phyloP scores from a whole-genome alignment of 2,797 vertebrate species.

The Crax fasciolata region DNA sequence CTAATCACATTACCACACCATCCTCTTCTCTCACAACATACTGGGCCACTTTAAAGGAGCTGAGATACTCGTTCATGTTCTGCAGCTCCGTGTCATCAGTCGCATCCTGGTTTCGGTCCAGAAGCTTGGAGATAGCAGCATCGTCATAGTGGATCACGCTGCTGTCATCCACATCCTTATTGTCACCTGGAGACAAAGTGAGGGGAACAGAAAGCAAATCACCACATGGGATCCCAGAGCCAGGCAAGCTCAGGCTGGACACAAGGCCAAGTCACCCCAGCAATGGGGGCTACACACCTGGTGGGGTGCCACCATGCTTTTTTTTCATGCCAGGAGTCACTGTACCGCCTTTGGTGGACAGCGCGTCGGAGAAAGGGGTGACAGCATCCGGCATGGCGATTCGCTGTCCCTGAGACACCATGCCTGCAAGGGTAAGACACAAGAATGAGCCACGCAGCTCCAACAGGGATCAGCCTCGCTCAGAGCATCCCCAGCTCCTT shows the following conservation, averaged over 20 bases:
- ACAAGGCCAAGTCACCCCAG: not conserved
- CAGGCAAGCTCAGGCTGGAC: not conserved
- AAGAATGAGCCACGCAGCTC: not conserved
- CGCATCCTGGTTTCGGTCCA: conserved; percentile 95
- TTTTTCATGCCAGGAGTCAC: conserved; percentile 72
- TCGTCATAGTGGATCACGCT: conserved; percentile 98
- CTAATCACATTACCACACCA: conserved; percentile 90
- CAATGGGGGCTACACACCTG: conserved; percentile 58
- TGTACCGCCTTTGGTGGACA: conserved; percentile 72
- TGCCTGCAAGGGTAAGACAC: conserved; percentile 37
- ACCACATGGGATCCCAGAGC: rapidly evolving
- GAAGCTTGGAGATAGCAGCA: conserved; percentile 95
- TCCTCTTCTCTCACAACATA: conserved; percentile 99
- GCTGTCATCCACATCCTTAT: conserved; percentile 95
- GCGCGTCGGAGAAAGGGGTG: conserved; percentile 70
- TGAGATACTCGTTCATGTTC: conserved; percentile 99
- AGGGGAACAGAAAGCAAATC: rapidly evolving
- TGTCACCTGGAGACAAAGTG: conserved; percentile 85
- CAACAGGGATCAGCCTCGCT: rapidly evolving
- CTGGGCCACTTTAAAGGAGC: conserved; percentile 99
- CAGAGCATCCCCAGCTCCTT: not conserved
- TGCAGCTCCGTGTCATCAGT: conserved; percentile 97
- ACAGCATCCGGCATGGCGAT: conserved; percentile 53
- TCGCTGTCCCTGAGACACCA: conserved; percentile 83
- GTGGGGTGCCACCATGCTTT: conserved; percentile 81